A percentile compares a stretch with the other conserved stretches of the same genome.
Conservation (phyloP, 2,797 vertebrate genomes). For the Mus minutoides region DNA sequence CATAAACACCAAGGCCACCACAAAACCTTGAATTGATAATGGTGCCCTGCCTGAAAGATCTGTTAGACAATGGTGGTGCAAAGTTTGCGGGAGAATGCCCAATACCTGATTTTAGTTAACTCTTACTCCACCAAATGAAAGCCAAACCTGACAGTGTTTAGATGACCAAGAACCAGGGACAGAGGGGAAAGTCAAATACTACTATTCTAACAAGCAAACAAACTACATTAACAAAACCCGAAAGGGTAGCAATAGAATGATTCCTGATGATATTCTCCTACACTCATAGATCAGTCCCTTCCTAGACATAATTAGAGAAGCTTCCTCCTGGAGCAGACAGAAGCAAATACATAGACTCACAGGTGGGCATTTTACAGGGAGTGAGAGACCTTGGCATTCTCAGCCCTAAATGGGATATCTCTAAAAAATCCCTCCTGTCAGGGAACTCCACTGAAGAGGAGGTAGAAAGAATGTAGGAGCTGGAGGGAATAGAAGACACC, state of each 20-base stretch:
- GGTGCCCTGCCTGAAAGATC: no score
- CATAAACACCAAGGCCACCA: neutral
- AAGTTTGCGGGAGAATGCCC: neutral
- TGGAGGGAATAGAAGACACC: no score
- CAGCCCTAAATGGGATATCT: neutral
- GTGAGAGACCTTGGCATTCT: neutral
- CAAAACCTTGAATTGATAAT: neutral
- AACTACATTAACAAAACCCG: neutral
- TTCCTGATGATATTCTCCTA: neutral
- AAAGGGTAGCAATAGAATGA: neutral
- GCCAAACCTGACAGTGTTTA: neutral
- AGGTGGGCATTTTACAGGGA: neutral
- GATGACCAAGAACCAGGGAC: neutral
- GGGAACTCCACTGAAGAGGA: neutral
- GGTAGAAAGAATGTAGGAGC: neutral
- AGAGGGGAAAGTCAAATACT: no score
- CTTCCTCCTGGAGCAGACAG: neutral
- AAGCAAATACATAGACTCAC: neutral
- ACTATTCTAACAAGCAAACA: neutral
- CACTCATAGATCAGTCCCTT: neutral
- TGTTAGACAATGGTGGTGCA: neutral
- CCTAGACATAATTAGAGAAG: neutral
- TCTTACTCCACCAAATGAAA: neutral
- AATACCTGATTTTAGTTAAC: neutral
- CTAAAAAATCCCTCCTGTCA: neutral